Evolutionary conservation across 2,888 invertebrate genomes (phyloP), one percentile per base, ranked within the genome.

Genomic region (Calliphora vomitoria): DNA sequence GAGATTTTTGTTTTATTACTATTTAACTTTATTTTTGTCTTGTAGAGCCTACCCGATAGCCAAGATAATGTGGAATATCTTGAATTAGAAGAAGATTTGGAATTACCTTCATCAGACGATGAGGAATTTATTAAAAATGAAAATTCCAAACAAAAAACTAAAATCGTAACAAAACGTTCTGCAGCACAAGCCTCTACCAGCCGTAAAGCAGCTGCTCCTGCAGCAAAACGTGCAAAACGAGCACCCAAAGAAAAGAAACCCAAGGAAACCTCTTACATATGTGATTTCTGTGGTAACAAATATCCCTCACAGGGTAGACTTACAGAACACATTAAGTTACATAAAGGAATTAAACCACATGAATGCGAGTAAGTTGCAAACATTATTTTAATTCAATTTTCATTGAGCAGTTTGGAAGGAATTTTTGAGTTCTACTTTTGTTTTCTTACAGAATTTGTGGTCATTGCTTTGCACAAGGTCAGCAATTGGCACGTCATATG

Each of bases 401-500:
- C 0, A 35, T 35, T 35, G 35, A 35, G 35, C 4, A 35, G 5
- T 35, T 6, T 0, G 4, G 35, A 35, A 35, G 35, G 35, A 35
- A 35, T 35, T 35, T n/a, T 35, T 35, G 35, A 35, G 6, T 8
- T 15, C 3, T 31, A 60, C 31, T 31, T 13, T 13, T 80, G 11
- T 25, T 53, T 38, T 8, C 58, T 83, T 71, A 4, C 44, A 93
- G 94, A 85, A 93, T 94, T 47, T 94, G 94, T 53, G 92, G 92
- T 0, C 92, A 93, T 88, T 91, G 91, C 20, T 94, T 94, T 87
- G 93, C 93, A 0, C 92, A 93, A 82, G 92, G 93, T 0, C 94
- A 94, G 60, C 94, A 94, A 76, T 84, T 94, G 68, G 92, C 93
- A 3, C 90, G 94, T 3, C 94, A 94, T 78, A 94, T 94, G 94